A percentile compares a stretch with the other conserved stretches of the same genome.
These are phyloP conservation scores for Speoplatyrhinus poulsoni DNA, from an alignment of 2,113 vertebrate species.

Conservation along the genomic window DNA sequence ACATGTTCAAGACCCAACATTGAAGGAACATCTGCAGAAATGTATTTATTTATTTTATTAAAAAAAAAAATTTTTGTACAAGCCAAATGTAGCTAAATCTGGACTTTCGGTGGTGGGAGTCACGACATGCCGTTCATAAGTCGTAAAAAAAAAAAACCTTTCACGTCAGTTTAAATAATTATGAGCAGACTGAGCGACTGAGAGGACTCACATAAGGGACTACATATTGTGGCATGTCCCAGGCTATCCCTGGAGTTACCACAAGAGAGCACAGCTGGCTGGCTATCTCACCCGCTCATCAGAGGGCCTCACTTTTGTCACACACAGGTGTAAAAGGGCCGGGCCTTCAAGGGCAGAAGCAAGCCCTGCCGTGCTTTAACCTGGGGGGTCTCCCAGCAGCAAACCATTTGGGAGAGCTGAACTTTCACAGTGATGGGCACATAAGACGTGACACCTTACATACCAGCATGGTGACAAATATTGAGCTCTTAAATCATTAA, in stretches of 20 bases:
- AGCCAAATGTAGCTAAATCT: constrained; percentile 35
- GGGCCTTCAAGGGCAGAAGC: constrained; percentile 52
- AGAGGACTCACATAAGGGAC: constrained; percentile 24
- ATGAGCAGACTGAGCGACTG: constrained; percentile 33
- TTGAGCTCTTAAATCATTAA: constrained; percentile 69
- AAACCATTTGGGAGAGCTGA: constrained; percentile 77
- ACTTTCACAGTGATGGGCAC: constrained; percentile 73
- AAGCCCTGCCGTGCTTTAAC: constrained; percentile 45
- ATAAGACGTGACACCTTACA: constrained; percentile 71
- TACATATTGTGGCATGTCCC: constrained; percentile 44
- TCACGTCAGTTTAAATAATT: constrained; percentile 42
- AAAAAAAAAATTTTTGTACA: not conserved
- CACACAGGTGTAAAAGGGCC: constrained; percentile 72
- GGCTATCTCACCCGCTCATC: constrained; percentile 47
- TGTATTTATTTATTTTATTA: not conserved
- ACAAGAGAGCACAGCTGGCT: constrained; percentile 72
- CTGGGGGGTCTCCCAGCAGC: constrained; percentile 63
- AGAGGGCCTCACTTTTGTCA: constrained; percentile 51
- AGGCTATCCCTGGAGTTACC: constrained; percentile 58
- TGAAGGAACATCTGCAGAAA: constrained; percentile 28
- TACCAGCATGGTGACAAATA: constrained; percentile 73
- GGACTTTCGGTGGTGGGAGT: constrained; percentile 16
- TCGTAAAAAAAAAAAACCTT: constrained; percentile 34
- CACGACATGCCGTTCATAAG: constrained; percentile 35
- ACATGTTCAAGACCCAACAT: constrained; percentile 5